These are phyloP conservation scores for Ptilodon capucinus DNA, from an alignment of 2,888 invertebrate genomes.

Conservation along the genomic window DNA sequence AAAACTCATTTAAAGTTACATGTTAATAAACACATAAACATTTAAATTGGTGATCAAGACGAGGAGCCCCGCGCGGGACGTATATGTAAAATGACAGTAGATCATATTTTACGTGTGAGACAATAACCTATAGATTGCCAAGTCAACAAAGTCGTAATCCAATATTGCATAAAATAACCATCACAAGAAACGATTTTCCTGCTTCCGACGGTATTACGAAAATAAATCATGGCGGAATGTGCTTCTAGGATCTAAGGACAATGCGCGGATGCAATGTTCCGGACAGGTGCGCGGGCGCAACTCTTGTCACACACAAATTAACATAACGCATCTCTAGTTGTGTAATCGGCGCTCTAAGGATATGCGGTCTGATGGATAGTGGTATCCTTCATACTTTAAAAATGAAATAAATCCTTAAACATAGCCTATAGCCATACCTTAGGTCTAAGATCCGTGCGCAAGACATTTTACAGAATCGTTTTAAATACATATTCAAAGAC, in stretches of 20 bases:
- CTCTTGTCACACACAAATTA: conserved; percentile 37
- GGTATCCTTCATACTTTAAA: neutral
- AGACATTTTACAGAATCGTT: no score
- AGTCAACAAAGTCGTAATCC: neutral
- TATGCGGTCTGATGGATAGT: conserved; percentile 6
- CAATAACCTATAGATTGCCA: no score
- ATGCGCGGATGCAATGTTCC: conserved; percentile 75
- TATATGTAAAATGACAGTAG: no score
- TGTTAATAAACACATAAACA: no score
- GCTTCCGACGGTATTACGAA: conserved; percentile 20
- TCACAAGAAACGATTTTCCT: conserved; percentile 16
- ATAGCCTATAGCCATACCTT: no score
- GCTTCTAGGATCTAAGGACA: conserved; percentile 64
- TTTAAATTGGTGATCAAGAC: no score
- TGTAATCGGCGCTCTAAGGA: conserved; percentile 22
- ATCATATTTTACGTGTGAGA: no score
- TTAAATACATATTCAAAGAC: no score
- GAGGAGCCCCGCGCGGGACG: no score
- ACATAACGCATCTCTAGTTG: conserved; percentile 43
- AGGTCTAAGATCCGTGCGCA: no score
- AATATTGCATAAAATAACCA: neutral
- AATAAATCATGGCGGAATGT: conserved; percentile 37
- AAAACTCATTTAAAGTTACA: no score
- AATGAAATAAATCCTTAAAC: no score
- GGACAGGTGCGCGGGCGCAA: conserved; percentile 64